Evolutionary conservation across 2,113 vertebrate genomes (phyloP).

Genomic region (Alethe diademata): DNA sequence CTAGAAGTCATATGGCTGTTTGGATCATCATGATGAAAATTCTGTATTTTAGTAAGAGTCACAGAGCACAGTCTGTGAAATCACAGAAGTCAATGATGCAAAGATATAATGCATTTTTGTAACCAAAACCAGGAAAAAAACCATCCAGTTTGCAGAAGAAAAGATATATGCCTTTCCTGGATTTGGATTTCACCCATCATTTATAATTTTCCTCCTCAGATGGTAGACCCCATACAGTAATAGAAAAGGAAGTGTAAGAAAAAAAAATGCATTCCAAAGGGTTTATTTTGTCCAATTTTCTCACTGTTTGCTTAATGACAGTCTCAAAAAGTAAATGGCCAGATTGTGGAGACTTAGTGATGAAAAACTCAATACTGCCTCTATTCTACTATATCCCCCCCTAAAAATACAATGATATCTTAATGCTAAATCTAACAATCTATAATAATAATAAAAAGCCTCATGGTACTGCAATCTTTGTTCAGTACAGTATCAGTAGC

Average conservation of each 20-base stretch:
- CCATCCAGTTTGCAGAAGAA: not conserved
- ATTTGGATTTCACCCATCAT: not conserved
- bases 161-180: not conserved
- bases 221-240: not conserved
- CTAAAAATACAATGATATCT: not conserved
- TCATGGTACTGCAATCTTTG: not conserved
- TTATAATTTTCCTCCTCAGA: not conserved
- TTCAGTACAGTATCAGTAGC: not conserved
- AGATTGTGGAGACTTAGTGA: not conserved
- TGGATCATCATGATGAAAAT: not conserved
- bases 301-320: not conserved
- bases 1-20: not conserved
- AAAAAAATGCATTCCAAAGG: not conserved
- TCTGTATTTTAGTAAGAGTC: not conserved
- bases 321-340: not conserved
- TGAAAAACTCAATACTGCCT: not conserved
- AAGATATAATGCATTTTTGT: not conserved
- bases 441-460: not conserved
- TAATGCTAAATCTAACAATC: not conserved
- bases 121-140: not conserved
- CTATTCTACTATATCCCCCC: fast-evolving
- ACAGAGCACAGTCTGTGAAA: not conserved
- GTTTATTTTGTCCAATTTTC: not conserved
- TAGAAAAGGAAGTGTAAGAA: not conserved
- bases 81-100: not conserved